These are phyloP conservation scores for Wiebesia pumilae DNA, from an alignment of 1,140 invertebrate species.

Conservation along the genomic window DNA sequence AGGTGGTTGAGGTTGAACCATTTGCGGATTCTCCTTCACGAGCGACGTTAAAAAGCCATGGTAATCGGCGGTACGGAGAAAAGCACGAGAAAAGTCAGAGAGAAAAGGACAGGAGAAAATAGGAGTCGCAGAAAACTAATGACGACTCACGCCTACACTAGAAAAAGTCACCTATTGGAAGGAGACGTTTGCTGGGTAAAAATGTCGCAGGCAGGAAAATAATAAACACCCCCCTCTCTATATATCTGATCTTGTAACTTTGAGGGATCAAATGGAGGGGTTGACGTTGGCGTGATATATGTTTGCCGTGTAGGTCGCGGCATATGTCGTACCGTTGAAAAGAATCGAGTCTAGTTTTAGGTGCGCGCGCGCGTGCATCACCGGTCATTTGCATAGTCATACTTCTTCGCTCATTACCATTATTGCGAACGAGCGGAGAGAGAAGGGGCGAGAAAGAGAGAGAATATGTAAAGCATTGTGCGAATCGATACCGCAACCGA, in stretches of 20 bases:
- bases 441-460: background rate
- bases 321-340: constrained; percentile 28
- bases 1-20: no score
- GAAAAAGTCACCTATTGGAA: background rate
- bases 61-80: background rate
- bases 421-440: constrained; percentile 60
- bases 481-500: background rate
- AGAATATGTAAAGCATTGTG: constrained; percentile 22
- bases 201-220: background rate
- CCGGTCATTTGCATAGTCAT: constrained; percentile 66
- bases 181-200: background rate
- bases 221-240: background rate
- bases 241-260: constrained; percentile 3
- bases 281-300: constrained; percentile 25
- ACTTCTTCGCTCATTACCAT: constrained; percentile 72
- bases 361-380: background rate
- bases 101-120: background rate
- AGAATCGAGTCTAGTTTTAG: constrained; percentile 32
- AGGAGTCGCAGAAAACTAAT: background rate
- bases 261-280: constrained; percentile 23
- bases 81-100: background rate
- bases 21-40: no score
- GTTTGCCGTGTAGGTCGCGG: background rate
- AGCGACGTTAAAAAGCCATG: no score
- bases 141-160: no score